Evolutionary conservation across 1,140 invertebrate species (phyloP).

Genomic region (Medauroidea extradentata): DNA sequence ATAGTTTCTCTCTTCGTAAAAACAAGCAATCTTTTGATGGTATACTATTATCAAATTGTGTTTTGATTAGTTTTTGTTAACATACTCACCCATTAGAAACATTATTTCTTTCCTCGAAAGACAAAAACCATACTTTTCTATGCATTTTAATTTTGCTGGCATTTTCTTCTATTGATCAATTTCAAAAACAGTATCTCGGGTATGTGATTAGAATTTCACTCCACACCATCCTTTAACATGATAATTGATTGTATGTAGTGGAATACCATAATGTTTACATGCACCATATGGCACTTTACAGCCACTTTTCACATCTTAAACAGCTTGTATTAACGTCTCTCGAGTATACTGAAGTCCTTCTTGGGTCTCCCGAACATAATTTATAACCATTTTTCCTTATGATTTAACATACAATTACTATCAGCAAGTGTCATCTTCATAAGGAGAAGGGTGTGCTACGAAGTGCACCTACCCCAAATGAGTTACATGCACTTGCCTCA

Average conservation of each 20-base stretch:
- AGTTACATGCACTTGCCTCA: no score
- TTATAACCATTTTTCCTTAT: no score
- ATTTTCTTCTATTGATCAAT: constrained; percentile 9
- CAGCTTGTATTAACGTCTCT: constrained; percentile 21
- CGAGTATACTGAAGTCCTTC: constrained; percentile 20
- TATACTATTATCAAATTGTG: constrained; percentile 1
- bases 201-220: neutral
- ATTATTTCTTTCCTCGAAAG: constrained; percentile 11
- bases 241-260: constrained; percentile 21
- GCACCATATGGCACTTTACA: constrained; percentile 16
- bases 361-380: no score
- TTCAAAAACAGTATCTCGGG: constrained; percentile 1
- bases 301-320: constrained; percentile 21
- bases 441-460: no score
- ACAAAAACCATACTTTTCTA: constrained; percentile 11
- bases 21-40: constrained; percentile 11
- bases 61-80: constrained; percentile 10
- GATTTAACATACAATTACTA: no score
- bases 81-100: constrained; percentile 4
- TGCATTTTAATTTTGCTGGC: neutral
- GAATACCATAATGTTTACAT: constrained; percentile 21
- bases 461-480: no score
- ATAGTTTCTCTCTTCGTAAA: constrained; percentile 5
- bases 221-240: constrained; percentile 11
- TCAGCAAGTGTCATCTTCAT: no score